phyloP scores from a whole-genome alignment of 2,113 vertebrate genomes.

The Elaphurus davidianus region DNA sequence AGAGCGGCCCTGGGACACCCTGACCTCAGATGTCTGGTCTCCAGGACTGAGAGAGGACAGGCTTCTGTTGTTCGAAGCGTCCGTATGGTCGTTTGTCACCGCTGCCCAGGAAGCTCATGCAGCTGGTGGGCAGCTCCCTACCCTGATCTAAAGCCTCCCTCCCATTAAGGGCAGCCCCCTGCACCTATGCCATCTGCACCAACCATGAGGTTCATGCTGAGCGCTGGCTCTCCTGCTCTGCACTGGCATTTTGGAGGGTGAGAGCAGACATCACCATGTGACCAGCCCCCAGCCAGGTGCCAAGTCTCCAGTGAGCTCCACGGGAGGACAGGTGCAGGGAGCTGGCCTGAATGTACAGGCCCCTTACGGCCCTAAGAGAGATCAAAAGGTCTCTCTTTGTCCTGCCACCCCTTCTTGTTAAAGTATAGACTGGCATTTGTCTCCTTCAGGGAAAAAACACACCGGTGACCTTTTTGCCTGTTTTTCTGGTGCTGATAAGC shows the following conservation, averaged over 20 bases:
- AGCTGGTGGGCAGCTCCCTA: neutral
- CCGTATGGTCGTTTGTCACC: neutral
- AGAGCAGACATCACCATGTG: neutral
- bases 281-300: neutral
- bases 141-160: neutral
- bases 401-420: too few relatives aligned
- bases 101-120: neutral
- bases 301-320: neutral
- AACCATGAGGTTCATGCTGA: neutral
- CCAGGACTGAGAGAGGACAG: neutral
- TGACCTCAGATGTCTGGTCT: neutral
- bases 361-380: too few relatives aligned
- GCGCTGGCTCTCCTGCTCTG: neutral
- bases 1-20: neutral
- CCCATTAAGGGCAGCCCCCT: neutral
- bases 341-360: too few relatives aligned
- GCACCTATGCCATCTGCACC: neutral
- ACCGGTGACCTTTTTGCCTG: too few relatives aligned
- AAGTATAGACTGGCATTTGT: too few relatives aligned
- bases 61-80: neutral
- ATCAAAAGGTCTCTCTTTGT: too few relatives aligned
- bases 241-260: neutral
- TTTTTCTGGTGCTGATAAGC: too few relatives aligned
- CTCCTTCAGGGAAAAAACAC: too few relatives aligned
- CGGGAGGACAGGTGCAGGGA: neutral